phyloP scores from a whole-genome alignment of 2,888 invertebrate genomes.

The Himalopsyche kuldschensis region DNA sequence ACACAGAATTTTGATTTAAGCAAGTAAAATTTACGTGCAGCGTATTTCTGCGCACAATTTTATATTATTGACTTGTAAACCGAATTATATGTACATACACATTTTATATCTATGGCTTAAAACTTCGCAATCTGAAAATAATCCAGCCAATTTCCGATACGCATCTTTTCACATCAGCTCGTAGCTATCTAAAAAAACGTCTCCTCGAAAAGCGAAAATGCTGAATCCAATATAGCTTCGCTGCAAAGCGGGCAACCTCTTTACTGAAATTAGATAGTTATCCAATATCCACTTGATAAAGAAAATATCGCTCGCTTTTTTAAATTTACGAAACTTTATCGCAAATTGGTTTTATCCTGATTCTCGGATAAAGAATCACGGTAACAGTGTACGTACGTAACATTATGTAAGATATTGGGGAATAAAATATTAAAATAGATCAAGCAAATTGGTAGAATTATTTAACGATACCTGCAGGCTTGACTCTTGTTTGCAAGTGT shows the following conservation, averaged over 20 bases:
- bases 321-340: not conserved
- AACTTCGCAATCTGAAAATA: not conserved
- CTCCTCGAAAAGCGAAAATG: not conserved
- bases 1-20: too few relatives aligned
- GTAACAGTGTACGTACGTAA: too few relatives aligned
- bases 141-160: not conserved
- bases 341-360: not conserved
- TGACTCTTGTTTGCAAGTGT: too few relatives aligned
- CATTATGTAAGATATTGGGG: too few relatives aligned
- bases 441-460: too few relatives aligned
- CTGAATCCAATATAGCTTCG: not conserved
- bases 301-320: not conserved
- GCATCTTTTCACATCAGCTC: not conserved
- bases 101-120: not conserved
- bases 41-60: too few relatives aligned
- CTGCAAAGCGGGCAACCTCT: not conserved
- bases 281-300: not conserved
- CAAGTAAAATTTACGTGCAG: too few relatives aligned
- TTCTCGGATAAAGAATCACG: too few relatives aligned
- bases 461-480: too few relatives aligned
- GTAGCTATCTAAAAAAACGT: not conserved
- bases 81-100: too few relatives aligned
- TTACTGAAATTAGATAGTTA: not conserved
- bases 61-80: too few relatives aligned
- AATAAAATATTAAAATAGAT: too few relatives aligned